Evolutionary conservation across 2,113 vertebrate genomes (phyloP).

Genomic region (Pomatorhinus ruficollis): DNA sequence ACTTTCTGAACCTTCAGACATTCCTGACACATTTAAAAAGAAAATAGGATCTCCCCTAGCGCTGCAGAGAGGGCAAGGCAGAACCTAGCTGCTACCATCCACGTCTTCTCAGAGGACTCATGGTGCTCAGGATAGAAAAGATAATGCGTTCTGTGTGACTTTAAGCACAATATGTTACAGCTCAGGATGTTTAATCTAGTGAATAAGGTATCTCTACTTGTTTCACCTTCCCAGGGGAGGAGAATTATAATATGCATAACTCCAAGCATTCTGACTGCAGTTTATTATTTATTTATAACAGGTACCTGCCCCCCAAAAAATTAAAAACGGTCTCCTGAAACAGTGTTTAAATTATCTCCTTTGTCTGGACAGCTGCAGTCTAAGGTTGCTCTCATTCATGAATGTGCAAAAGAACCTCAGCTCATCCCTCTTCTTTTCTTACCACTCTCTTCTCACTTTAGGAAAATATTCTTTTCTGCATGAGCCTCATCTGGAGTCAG

Average conservation of each 20-base stretch:
- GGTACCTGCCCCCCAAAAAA: background rate
- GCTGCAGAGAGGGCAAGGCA: background rate
- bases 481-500: background rate
- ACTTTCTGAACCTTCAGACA: background rate
- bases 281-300: slow-evolving; percentile 23
- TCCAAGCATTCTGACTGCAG: background rate
- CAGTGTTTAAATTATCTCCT: background rate
- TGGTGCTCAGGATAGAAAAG: background rate
- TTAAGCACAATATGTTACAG: background rate
- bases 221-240: slow-evolving; percentile 17
- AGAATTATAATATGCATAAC: background rate
- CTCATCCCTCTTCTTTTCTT: background rate
- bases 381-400: background rate
- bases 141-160: background rate
- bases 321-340: background rate
- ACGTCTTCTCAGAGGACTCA: background rate
- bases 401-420: background rate
- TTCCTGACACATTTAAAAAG: background rate
- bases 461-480: background rate
- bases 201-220: background rate
- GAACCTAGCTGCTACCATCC: background rate
- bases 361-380: background rate
- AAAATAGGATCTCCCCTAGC: background rate
- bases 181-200: background rate
- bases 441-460: background rate